These are phyloP conservation scores for Cephus nigrinus DNA, from an alignment of 2,888 invertebrate genomes.

Conservation along the genomic window DNA sequence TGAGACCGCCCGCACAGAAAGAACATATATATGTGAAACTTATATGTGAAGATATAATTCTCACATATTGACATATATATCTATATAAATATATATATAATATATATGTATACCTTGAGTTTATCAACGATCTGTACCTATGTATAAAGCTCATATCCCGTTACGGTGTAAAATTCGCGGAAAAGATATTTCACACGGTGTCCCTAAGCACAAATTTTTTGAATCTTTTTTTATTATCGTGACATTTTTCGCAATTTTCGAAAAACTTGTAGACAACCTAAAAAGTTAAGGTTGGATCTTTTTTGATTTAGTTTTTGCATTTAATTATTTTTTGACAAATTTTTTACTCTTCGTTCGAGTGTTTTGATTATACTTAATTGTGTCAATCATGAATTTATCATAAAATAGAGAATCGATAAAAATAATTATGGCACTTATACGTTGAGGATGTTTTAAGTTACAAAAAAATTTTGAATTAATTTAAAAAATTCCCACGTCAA, in stretches of 20 bases:
- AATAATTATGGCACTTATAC: no score
- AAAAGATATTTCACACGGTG: not conserved
- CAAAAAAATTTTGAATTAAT: not conserved
- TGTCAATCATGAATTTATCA: not conserved
- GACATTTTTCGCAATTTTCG: not conserved
- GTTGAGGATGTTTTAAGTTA: not conserved
- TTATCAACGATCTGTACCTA: not conserved
- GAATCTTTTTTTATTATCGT: not conserved
- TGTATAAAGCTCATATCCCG: not conserved
- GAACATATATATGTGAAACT: no score
- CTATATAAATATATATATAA: no score
- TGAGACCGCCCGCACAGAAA: not conserved
- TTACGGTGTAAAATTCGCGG: not conserved
- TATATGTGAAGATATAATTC: no score
- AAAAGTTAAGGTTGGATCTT: not conserved
- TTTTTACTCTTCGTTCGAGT: not conserved
- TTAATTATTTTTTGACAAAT: not conserved
- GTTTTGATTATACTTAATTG: not conserved
- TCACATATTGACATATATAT: no score
- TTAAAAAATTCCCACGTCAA: not conserved
- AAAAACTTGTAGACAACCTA: not conserved
- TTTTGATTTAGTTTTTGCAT: not conserved
- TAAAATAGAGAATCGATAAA: not conserved
- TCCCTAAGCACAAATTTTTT: not conserved
- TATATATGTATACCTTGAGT: not conserved